A percentile compares a stretch with the other conserved stretches of the same genome.
Evolutionary conservation across 2,113 vertebrate species (phyloP).

Genomic region (Onychostoma macrolepis): DNA sequence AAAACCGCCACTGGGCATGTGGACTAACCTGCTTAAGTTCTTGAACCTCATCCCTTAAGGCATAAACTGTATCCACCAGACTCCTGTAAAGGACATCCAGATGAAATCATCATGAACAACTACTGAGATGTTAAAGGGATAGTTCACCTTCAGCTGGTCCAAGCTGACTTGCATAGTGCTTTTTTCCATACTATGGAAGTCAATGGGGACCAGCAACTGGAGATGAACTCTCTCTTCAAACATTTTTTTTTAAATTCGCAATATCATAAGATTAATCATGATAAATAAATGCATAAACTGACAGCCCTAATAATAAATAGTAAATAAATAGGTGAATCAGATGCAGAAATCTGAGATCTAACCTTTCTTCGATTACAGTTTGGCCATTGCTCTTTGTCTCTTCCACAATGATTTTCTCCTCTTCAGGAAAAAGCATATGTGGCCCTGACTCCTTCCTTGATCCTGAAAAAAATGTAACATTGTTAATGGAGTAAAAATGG

Average conservation of each 20-base stretch:
- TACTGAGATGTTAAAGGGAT: too few species aligned
- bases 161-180: too few species aligned
- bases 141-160: too few species aligned
- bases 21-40: conserved; percentile 90
- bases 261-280: neutral
- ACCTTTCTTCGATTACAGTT: conserved; percentile 98
- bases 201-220: too few species aligned
- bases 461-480: conserved; percentile 71
- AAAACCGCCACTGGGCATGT: too few species aligned
- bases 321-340: neutral
- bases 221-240: neutral
- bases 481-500: neutral
- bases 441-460: conserved; percentile 90
- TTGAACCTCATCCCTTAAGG: conserved; percentile 94
- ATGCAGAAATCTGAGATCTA: conserved; percentile 59
- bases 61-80: conserved; percentile 96
- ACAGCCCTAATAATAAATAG: neutral
- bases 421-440: conserved; percentile 95
- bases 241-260: neutral
- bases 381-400: conserved; percentile 96
- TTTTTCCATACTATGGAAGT: too few species aligned
- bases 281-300: neutral
- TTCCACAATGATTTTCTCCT: conserved; percentile 98
- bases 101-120: neutral
- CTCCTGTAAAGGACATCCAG: conserved; percentile 76